These are phyloP conservation scores for Trichosurus vulpecula DNA, from an alignment of 2,797 vertebrate species.

Conservation along the genomic window DNA sequence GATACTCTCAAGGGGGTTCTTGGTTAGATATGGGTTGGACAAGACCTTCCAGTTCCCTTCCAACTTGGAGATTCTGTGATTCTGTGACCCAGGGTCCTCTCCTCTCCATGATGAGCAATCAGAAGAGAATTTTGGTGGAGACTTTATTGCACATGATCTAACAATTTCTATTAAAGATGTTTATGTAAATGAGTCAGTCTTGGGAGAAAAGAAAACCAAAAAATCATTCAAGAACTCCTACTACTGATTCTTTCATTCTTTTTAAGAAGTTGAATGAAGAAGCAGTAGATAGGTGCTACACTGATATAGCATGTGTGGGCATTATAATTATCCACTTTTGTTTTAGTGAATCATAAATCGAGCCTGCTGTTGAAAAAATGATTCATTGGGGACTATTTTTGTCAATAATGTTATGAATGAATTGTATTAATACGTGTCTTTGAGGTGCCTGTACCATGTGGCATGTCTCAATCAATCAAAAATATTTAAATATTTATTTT, in stretches of 20 bases:
- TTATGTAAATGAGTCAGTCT: slow-evolving; percentile 62
- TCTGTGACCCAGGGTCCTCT: background rate
- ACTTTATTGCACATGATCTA: slow-evolving; percentile 72
- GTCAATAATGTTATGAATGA: slow-evolving; percentile 54
- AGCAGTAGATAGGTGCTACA: slow-evolving; percentile 49
- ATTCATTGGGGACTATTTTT: slow-evolving; percentile 55
- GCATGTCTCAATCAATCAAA: background rate
- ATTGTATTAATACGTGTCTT: slow-evolving; percentile 27
- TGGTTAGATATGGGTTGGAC: background rate
- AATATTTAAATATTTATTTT: background rate
- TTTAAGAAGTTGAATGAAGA: slow-evolving; percentile 37
- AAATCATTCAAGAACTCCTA: slow-evolving; percentile 33
- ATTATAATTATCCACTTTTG: slow-evolving; percentile 67
- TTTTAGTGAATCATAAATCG: slow-evolving; percentile 48
- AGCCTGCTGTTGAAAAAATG: slow-evolving; percentile 56
- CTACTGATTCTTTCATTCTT: slow-evolving; percentile 56
- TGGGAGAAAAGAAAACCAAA: slow-evolving; percentile 52
- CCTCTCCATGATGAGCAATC: slow-evolving; percentile 7
- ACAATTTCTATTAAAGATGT: slow-evolving; percentile 54
- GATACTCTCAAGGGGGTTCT: background rate
- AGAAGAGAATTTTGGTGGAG: slow-evolving; percentile 63
- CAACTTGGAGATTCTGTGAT: background rate
- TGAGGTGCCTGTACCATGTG: background rate
- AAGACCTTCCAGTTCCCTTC: background rate
- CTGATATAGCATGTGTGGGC: slow-evolving; percentile 9